Evolutionary conservation across 2,113 vertebrate species (phyloP), one percentile per base, ranked within the genome.

Genomic region (Xiphophorus maculatus): DNA sequence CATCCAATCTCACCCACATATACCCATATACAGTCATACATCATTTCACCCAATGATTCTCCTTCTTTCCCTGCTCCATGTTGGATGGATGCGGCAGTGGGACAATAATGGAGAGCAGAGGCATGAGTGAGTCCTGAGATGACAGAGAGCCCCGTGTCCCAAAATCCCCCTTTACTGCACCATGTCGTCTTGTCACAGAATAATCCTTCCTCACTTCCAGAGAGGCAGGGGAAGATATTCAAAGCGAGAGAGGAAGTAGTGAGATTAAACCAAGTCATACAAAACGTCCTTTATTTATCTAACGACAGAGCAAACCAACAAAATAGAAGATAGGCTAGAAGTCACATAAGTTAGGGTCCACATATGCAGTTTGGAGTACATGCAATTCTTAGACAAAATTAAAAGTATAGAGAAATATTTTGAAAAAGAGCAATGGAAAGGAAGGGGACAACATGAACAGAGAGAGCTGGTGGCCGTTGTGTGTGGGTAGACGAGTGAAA

Each of bases 41-140:
- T 32, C 32, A 80, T 78, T 63, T 54, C 66, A 73, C 22, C 63
- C 68, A 85, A 58, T 85, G 80, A 86, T 85, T 84, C 80, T 86
- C 68, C 17, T 71, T 84, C 35, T 84, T 70, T 76, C 77, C 72
- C 72, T 73, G n/a, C 70, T 76, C 77, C 72, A 71, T 71, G 81
- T 85, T 75, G 82, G 86, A 83, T 74, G 81, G 82, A 83, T 86
- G 83, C 73, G 69, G 87, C 90, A 90, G 81, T 77, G 74, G 78
- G 80, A 89, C 85, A 86, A 86, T 90, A 91, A 89, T 87, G 83
- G 85, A 84, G 87, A 63, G 37, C 85, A 84, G 84, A 89, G 79
- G 84, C 87, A 84, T 88, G 89, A 92, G 83, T 85, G 87, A 92
- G 84, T 83, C 83, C 89, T 85, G 85, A 92, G 90, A 92, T 91